A percentile compares a stretch with the other conserved stretches of the same genome.
Evolutionary conservation across 2,113 vertebrate genomes (phyloP).

Genomic region (Rhizomys pruinosus): DNA sequence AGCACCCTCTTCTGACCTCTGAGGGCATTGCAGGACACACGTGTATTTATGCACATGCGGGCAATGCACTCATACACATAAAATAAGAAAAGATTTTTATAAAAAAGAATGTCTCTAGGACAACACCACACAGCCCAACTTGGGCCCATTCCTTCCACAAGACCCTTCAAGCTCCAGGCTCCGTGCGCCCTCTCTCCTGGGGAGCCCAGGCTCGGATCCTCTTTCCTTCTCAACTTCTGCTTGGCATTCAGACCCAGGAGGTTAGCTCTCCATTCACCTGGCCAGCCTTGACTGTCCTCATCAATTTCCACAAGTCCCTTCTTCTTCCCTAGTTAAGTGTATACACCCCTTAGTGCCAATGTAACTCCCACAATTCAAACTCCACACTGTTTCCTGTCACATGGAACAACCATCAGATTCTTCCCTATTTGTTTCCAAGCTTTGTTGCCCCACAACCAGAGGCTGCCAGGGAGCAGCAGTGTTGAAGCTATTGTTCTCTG

Average conservation of each 20-base stretch:
- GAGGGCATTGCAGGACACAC: too few relatives aligned
- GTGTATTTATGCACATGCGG: too few relatives aligned
- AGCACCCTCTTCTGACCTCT: too few relatives aligned
- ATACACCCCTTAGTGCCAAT: neutral
- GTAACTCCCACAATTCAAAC: neutral
- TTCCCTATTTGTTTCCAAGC: neutral
- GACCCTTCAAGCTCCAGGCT: too few relatives aligned
- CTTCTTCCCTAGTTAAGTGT: neutral
- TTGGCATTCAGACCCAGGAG: neutral
- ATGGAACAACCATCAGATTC: too few relatives aligned
- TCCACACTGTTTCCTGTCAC: fast-evolving
- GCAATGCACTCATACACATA: too few relatives aligned
- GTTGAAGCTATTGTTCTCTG: fast-evolving
- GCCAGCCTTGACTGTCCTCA: neutral
- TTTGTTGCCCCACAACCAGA: neutral
- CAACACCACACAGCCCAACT: too few relatives aligned
- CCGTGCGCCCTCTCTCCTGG: too few relatives aligned
- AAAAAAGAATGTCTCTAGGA: too few relatives aligned
- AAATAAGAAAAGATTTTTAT: too few relatives aligned
- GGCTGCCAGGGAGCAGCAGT: fast-evolving
- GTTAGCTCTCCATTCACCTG: neutral
- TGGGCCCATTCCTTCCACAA: too few relatives aligned
- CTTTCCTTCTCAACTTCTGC: neutral
- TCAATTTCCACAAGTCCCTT: too few relatives aligned
- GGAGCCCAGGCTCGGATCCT: neutral